Percentiles rank a stretch among this genome's conserved stretches.
Evolutionary conservation across 2,888 invertebrate species (phyloP).

Genomic region (Pseudeuparius sepicola): DNA sequence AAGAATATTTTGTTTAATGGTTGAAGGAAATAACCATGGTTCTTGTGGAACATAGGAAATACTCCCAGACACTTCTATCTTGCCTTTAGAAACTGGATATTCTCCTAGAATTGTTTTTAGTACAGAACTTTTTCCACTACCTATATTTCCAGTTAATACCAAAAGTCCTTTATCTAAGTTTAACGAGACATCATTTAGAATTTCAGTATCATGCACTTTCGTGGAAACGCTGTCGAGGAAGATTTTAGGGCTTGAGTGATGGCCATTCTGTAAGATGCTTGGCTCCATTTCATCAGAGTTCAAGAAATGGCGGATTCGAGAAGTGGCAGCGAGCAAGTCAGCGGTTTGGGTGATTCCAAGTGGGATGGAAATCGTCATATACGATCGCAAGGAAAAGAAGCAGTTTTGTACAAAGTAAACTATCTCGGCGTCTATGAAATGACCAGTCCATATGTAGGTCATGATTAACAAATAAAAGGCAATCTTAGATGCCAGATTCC

Average conservation of each 20-base stretch:
- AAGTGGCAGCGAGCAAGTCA: constrained; percentile 25
- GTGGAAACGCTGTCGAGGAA: no score
- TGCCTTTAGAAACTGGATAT: constrained; percentile 22
- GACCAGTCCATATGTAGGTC: constrained; percentile 26
- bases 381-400: constrained; percentile 23
- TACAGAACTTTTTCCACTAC: constrained; percentile 30
- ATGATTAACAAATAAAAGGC: constrained; percentile 28
- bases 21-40: constrained; percentile 32
- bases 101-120: constrained; percentile 31
- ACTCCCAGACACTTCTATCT: constrained; percentile 25
- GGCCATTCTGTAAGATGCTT: no score
- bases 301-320: constrained; percentile 16
- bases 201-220: constrained; percentile 26
- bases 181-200: constrained; percentile 39
- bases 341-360: constrained; percentile 27
- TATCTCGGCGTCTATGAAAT: constrained; percentile 25
- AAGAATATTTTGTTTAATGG: constrained; percentile 32
- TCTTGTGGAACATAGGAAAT: constrained; percentile 32
- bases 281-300: constrained; percentile 16
- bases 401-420: constrained; percentile 24
- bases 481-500: constrained; percentile 26
- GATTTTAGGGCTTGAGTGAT: no score
- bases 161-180: constrained; percentile 38
- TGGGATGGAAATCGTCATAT: constrained; percentile 28
- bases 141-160: constrained; percentile 51